Evolutionary conservation across 1,140 invertebrate genomes (phyloP).

Genomic region (Zophobas atratus): DNA sequence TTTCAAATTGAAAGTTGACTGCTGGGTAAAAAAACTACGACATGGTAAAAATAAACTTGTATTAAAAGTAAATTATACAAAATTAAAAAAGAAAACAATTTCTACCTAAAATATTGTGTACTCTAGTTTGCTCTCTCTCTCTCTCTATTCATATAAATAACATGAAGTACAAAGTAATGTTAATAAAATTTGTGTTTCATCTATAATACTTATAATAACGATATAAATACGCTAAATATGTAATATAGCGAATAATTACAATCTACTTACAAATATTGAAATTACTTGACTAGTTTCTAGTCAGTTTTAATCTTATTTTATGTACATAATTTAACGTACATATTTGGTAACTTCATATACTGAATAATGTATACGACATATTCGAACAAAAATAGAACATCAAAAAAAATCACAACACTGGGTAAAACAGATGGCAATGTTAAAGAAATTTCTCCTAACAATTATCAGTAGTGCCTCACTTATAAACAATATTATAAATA

Average conservation of each 20-base stretch:
- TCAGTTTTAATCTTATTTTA: slow-evolving; percentile 62
- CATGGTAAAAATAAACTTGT: slow-evolving; percentile 64
- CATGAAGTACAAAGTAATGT: slow-evolving; percentile 60
- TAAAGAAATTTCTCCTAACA: slow-evolving; percentile 43
- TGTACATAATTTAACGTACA: slow-evolving; percentile 66
- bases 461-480: slow-evolving; percentile 20
- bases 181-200: slow-evolving; percentile 56
- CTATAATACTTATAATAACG: slow-evolving; percentile 56
- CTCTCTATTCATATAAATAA: slow-evolving; percentile 62
- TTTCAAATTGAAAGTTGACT: neutral
- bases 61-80: slow-evolving; percentile 65
- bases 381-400: slow-evolving; percentile 52
- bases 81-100: slow-evolving; percentile 65
- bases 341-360: slow-evolving; percentile 68
- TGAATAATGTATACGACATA: slow-evolving; percentile 62
- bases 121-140: slow-evolving; percentile 62
- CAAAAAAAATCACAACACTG: slow-evolving; percentile 60
- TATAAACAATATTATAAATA: slow-evolving; percentile 50
- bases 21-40: neutral
- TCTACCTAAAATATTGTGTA: slow-evolving; percentile 62
- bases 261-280: slow-evolving; percentile 60
- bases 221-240: slow-evolving; percentile 64
- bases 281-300: slow-evolving; percentile 66
- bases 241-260: slow-evolving; percentile 56
- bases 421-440: slow-evolving; percentile 57